Evolutionary conservation across 1,140 invertebrate genomes (phyloP).

Genomic region (Prorops nasuta): DNA sequence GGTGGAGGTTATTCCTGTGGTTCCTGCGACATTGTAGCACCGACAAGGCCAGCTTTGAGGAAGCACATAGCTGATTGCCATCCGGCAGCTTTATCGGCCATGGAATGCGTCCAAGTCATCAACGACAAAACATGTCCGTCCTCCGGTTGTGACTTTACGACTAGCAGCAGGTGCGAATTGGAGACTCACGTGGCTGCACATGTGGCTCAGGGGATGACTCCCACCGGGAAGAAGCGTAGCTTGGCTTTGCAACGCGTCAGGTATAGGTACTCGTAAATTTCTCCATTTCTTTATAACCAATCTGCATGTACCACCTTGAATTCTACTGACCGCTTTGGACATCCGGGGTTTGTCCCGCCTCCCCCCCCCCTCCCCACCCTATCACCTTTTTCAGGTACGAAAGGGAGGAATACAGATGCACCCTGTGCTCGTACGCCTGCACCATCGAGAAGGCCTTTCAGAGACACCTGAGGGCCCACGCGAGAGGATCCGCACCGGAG

Average conservation of each 20-base stretch:
- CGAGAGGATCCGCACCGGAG: slow-evolving; percentile 44
- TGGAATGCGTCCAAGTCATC: slow-evolving; percentile 24
- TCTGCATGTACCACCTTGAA: neutral
- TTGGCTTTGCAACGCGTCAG: slow-evolving; percentile 55
- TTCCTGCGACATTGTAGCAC: slow-evolving; percentile 43
- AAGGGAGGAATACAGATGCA: slow-evolving; percentile 60
- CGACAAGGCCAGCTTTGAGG: slow-evolving; percentile 46
- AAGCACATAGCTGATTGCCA: slow-evolving; percentile 49
- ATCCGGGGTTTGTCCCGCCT: neutral
- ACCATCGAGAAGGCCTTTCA: slow-evolving; percentile 62
- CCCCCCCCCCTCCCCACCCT: too few relatives aligned
- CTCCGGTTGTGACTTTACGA: slow-evolving; percentile 48
- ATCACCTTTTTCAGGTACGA: slow-evolving; percentile 54
- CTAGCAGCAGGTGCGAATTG: slow-evolving; percentile 47
- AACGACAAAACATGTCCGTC: slow-evolving; percentile 47
- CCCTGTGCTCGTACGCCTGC: slow-evolving; percentile 59
- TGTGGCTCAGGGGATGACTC: slow-evolving; percentile 47
- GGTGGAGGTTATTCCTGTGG: slow-evolving; percentile 40
- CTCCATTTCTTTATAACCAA: slow-evolving; percentile 7
- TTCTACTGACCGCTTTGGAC: neutral
- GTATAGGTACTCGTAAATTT: slow-evolving; percentile 49
- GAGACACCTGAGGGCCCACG: slow-evolving; percentile 55
- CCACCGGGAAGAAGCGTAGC: slow-evolving; percentile 49
- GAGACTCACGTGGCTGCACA: slow-evolving; percentile 51
- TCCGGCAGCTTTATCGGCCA: slow-evolving; percentile 28